A percentile compares a stretch with the other conserved stretches of the same genome.
Conservation (phyloP, 2,888 invertebrate species). For the Dioctria linearis region DNA sequence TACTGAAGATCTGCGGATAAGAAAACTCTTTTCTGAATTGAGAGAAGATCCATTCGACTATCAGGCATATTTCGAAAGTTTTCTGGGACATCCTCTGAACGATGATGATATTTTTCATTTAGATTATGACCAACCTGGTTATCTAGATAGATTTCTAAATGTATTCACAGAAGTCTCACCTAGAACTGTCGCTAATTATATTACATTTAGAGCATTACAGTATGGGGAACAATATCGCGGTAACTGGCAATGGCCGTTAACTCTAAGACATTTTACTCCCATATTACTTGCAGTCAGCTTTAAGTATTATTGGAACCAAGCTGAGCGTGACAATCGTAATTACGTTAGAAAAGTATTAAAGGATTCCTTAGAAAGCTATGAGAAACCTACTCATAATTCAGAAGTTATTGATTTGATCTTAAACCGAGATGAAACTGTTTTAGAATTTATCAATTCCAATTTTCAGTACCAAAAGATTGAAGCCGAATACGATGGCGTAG, state of each 20-base stretch:
- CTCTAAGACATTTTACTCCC: not conserved
- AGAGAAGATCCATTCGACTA: not conserved
- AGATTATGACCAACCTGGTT: not conserved
- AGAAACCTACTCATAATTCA: not conserved
- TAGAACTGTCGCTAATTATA: slow-evolving; percentile 9
- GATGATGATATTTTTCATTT: slow-evolving; percentile 21
- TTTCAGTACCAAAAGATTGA: not conserved
- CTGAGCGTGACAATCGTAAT: not conserved
- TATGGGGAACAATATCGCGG: too few relatives aligned
- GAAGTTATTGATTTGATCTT: not conserved
- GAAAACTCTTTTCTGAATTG: not conserved
- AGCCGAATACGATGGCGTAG: not conserved
- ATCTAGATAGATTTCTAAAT: not conserved
- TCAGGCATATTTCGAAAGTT: not conserved
- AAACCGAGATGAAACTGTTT: not conserved
- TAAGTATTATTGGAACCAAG: not conserved
- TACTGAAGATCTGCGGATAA: not conserved
- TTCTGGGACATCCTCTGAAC: not conserved
- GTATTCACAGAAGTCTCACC: not conserved
- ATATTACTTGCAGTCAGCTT: not conserved
- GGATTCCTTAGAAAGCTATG: not conserved
- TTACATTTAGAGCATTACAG: not conserved
- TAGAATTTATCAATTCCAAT: not conserved
- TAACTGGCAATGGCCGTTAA: not conserved
- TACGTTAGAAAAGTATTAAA: too few relatives aligned